Conservation (phyloP, 1,140 invertebrate genomes). For the Zaprionus taronus region DNA sequence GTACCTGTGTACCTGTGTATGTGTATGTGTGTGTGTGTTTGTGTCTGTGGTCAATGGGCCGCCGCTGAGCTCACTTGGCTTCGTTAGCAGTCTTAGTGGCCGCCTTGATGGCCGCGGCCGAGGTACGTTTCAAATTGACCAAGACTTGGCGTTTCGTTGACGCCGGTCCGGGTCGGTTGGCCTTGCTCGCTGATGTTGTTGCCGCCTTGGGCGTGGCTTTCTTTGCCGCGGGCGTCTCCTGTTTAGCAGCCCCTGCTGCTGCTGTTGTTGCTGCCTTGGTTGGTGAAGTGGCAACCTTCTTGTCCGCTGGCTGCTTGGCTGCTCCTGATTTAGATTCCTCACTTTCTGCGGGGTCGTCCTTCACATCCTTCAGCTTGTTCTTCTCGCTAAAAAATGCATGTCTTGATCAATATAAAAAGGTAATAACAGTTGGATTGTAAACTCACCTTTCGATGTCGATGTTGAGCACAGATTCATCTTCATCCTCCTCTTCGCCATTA, state of each 20-base stretch:
- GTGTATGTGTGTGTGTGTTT: slow-evolving; percentile 23
- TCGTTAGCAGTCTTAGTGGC: slow-evolving; percentile 57
- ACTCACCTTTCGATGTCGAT: slow-evolving; percentile 82
- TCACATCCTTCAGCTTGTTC: slow-evolving; percentile 68
- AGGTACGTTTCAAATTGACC: slow-evolving; percentile 70
- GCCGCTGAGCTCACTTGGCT: slow-evolving; percentile 51
- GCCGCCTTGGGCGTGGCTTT: slow-evolving; percentile 54
- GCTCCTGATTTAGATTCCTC: slow-evolving; percentile 38
- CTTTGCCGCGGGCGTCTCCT: slow-evolving; percentile 36
- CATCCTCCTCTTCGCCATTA: slow-evolving; percentile 89
- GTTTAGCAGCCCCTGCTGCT: slow-evolving; percentile 10
- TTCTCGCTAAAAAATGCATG: slow-evolving; percentile 61
- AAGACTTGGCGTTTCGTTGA: slow-evolving; percentile 67
- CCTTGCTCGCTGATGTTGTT: slow-evolving; percentile 38
- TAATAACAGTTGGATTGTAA: background rate
- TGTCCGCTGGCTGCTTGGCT: slow-evolving; percentile 49
- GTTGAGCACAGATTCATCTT: slow-evolving; percentile 88
- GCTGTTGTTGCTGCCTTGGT: slow-evolving; percentile 25
- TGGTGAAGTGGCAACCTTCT: slow-evolving; percentile 48
- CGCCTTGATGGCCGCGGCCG: slow-evolving; percentile 53
- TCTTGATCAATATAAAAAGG: background rate
- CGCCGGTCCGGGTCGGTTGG: slow-evolving; percentile 57
- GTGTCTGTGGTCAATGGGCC: slow-evolving; percentile 24
- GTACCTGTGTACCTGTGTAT: slow-evolving; percentile 13
- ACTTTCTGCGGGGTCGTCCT: slow-evolving; percentile 62